Base-by-base conservation (phyloP, 2,888 invertebrate genomes). In the Phlogophora meticulosa region DNA sequence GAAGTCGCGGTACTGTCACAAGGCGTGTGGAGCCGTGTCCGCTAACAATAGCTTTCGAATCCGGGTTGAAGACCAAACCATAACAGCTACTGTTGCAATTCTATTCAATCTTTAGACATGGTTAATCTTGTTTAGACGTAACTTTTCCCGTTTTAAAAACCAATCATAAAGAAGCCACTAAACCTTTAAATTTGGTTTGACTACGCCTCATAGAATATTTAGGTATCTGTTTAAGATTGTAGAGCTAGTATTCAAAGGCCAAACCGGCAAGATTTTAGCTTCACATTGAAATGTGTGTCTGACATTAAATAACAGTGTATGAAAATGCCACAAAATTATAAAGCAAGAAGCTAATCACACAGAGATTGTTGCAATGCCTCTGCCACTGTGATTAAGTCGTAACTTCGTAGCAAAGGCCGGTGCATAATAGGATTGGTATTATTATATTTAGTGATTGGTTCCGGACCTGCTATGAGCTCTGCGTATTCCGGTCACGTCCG, bases 1-100 rank as follows among this genome's bases (percentile, higher is more conserved):
- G 74, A 68, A 70, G 68, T 57, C 42, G 5, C 11, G 42, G 78
- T 73, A 68, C 64, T 76, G 69, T 78, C 77, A 64, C 71, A 13
- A 38, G 71, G 73, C 80, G 84, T 78, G 73, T 77, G 79, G 84
- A 86, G 84, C 77, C 84, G 85, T 84, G 83, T 87, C 81, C 38
- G 22, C 32, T 13, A 67, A 82, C 82, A 82, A 82, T 71, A 78
- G 84, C 85, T 87, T 88, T 88, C 82, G 86, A 83, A 89, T 91
- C 91, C 90, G 90, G 89, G 85, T 91, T 85, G 78, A 85, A 89
- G 90, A 88, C 80, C 43, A 51, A 70, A 87, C 84, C 87, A 89
- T 87, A 83, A 85, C 85, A 80, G 81, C 81, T 84, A 78, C 83
- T 86, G 81, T 78, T 81, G 78, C 72, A 69, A 69, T 72, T 77